Percentiles rank a stretch among this genome's conserved stretches.
Conservation (phyloP, 2,113 vertebrate species). For the Copsychus sechellarum region DNA sequence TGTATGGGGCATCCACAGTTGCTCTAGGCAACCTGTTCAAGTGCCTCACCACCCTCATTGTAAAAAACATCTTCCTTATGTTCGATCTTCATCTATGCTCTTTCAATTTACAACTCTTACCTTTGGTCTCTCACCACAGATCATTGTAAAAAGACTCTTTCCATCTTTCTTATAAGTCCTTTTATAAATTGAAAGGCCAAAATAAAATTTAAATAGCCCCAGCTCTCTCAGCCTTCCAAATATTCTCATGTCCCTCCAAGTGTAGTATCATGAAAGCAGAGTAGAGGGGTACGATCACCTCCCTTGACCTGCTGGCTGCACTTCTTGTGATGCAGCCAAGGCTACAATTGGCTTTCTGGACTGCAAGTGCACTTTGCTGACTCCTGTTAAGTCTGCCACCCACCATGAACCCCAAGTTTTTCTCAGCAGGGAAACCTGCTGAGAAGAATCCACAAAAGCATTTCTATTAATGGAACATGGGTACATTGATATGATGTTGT, state of each 20-base stretch:
- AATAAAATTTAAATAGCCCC: background rate
- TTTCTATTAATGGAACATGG: background rate
- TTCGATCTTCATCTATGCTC: background rate
- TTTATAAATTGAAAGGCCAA: background rate
- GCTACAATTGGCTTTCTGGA: background rate
- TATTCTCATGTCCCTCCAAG: background rate
- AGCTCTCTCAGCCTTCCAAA: background rate
- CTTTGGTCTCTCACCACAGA: background rate
- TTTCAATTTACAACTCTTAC: background rate
- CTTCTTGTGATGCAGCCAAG: background rate
- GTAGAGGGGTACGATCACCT: background rate
- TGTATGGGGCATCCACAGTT: background rate
- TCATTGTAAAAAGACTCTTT: background rate
- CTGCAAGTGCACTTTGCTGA: background rate
- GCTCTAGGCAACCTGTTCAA: background rate
- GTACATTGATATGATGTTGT: background rate
- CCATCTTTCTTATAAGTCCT: background rate
- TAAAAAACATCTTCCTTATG: background rate
- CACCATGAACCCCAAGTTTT: background rate
- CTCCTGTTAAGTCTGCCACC: background rate
- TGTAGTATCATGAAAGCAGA: background rate
- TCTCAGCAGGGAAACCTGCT: background rate
- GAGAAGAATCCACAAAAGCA: background rate
- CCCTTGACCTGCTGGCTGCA: accelerated
- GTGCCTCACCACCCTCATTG: accelerated